Evolutionary conservation across 2,113 vertebrate species (phyloP).

Genomic region (Phoenicopterus ruber): DNA sequence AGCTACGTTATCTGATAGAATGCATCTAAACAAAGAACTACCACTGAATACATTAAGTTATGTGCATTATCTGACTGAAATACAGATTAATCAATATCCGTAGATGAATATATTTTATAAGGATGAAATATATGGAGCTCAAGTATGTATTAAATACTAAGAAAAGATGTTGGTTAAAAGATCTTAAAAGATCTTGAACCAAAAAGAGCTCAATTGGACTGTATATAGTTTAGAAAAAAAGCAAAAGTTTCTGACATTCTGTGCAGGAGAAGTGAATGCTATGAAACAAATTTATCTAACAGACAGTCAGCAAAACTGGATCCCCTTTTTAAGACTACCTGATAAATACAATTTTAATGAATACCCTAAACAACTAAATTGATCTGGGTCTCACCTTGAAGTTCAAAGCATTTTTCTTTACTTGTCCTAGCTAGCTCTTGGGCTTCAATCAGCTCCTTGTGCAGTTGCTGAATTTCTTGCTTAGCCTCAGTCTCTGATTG

Average conservation of each 20-base stretch:
- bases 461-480: constrained; percentile 91
- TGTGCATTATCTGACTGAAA: neutral
- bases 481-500: constrained; percentile 90
- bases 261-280: neutral
- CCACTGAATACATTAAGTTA: neutral
- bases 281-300: neutral
- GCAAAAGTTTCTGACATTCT: neutral
- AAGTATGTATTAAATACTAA: neutral
- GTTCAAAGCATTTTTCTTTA: constrained; percentile 95
- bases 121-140: neutral
- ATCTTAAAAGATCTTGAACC: neutral
- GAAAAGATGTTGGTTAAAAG: neutral
- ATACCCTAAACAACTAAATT: constrained; percentile 27
- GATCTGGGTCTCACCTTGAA: constrained; percentile 86
- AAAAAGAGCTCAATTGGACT: neutral
- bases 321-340: neutral
- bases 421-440: constrained; percentile 94
- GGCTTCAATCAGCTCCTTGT: constrained; percentile 91
- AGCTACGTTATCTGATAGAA: neutral
- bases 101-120: neutral
- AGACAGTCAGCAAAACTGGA: neutral
- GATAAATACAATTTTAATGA: neutral
- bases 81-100: neutral
- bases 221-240: neutral
- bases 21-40: neutral